Evolutionary conservation across 1,140 invertebrate genomes (phyloP).

Genomic region (Helicoverpa armigera): DNA sequence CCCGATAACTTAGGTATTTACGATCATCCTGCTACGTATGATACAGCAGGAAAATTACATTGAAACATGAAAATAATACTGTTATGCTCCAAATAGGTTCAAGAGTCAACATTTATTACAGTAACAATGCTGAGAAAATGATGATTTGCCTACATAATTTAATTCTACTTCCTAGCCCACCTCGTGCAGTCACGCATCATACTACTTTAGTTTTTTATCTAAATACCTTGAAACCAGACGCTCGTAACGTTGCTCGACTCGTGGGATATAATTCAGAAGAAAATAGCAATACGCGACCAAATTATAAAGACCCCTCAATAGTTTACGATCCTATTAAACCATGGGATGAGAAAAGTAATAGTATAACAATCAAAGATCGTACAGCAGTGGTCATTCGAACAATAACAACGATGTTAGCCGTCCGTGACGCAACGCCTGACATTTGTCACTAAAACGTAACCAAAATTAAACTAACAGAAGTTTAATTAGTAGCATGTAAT

Average conservation of each 20-base stretch:
- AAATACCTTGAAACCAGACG: slow-evolving; percentile 51
- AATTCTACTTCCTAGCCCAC: slow-evolving; percentile 41
- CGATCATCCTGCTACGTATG: neutral
- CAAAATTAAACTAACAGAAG: neutral
- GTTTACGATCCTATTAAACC: slow-evolving; percentile 6
- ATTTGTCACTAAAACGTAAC: slow-evolving; percentile 21
- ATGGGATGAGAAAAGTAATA: slow-evolving; percentile 30
- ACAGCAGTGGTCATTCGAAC: slow-evolving; percentile 24
- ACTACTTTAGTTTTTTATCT: slow-evolving; percentile 52
- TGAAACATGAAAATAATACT: neutral
- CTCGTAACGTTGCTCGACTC: slow-evolving; percentile 46
- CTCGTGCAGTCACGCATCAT: slow-evolving; percentile 53
- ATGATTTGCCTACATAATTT: slow-evolving; percentile 44
- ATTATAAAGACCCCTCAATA: slow-evolving; percentile 1
- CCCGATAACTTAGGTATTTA: slow-evolving; percentile 21
- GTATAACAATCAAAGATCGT: slow-evolving; percentile 12
- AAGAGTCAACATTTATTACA: slow-evolving; percentile 24
- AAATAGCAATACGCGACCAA: slow-evolving; percentile 24
- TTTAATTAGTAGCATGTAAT: neutral
- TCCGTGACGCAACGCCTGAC: slow-evolving; percentile 8
- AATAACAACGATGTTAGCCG: slow-evolving; percentile 4
- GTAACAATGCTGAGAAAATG: slow-evolving; percentile 38
- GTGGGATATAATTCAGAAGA: slow-evolving; percentile 49
- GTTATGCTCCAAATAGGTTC: slow-evolving; percentile 19
- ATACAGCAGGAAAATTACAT: slow-evolving; percentile 3